phyloP scores from a whole-genome alignment of 2,888 invertebrate genomes.

The Petrolisthes manimaculis region DNA sequence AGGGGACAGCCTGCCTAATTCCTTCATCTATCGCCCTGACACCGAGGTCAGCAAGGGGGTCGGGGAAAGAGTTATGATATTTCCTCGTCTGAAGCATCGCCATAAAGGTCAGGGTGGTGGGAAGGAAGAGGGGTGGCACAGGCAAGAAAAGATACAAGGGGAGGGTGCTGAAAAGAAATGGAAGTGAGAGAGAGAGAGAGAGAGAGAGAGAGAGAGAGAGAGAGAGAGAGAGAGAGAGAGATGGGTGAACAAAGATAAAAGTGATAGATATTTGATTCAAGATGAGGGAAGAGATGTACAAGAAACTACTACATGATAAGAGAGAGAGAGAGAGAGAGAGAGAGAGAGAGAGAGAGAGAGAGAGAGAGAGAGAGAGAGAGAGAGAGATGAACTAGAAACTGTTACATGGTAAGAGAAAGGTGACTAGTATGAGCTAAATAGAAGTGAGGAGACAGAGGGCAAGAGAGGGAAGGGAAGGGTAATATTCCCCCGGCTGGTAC shows the following conservation, averaged over 20 bases:
- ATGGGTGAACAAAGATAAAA: not conserved
- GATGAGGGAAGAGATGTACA: not conserved
- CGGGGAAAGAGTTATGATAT: not conserved
- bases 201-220: slow-evolving; percentile 2
- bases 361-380: not conserved
- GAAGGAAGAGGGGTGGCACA: not conserved
- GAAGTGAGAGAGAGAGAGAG: not conserved
- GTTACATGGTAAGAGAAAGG: not conserved
- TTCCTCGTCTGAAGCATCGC: not conserved
- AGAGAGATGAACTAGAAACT: not conserved
- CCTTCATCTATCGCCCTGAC: not conserved
- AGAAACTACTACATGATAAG: not conserved
- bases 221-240: not conserved
- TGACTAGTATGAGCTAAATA: not conserved
- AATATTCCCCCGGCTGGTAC: not conserved
- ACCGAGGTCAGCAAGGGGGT: not conserved
- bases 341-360: slow-evolving; percentile 11
- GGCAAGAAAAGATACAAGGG: not conserved
- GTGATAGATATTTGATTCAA: not conserved
- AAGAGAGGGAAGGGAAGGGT: not conserved
- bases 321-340: slow-evolving; percentile 9
- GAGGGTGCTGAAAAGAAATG: not conserved
- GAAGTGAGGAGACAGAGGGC: not conserved
- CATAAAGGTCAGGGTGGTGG: not conserved
- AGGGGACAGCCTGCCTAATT: not conserved